Evolutionary conservation across 2,797 vertebrate genomes (phyloP).

Genomic region (Cetoscarus ocellatus): DNA sequence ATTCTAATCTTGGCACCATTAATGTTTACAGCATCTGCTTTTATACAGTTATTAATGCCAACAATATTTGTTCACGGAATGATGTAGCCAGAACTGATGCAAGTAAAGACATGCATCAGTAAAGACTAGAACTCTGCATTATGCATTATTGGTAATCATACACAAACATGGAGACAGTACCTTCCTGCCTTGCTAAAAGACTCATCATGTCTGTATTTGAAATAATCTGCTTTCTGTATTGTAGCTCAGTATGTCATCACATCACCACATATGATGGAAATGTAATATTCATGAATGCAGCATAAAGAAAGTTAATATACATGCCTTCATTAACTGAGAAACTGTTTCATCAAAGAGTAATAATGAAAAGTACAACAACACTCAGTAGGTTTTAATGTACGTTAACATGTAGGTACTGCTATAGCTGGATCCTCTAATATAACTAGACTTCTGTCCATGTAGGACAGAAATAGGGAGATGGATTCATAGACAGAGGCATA

Average conservation of each 20-base stretch:
- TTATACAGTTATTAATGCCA: not conserved
- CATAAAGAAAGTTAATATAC: too few relatives aligned
- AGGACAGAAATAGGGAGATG: too few relatives aligned
- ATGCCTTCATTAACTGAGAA: too few relatives aligned
- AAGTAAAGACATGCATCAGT: not conserved
- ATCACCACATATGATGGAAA: not conserved
- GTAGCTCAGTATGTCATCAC: not conserved
- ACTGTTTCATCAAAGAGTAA: too few relatives aligned
- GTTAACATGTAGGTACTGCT: too few relatives aligned
- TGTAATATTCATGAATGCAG: not conserved
- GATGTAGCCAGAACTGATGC: not conserved
- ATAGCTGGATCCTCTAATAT: too few relatives aligned
- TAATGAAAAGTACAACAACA: too few relatives aligned
- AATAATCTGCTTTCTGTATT: constrained; percentile 8
- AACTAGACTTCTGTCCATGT: too few relatives aligned
- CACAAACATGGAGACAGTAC: not conserved
- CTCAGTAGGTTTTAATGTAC: too few relatives aligned
- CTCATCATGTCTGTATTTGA: not conserved
- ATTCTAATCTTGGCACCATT: not conserved
- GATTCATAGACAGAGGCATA: too few relatives aligned
- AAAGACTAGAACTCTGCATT: not conserved
- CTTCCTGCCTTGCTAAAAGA: not conserved
- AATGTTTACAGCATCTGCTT: not conserved
- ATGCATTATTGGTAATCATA: not conserved
- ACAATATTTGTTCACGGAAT: not conserved